Percentiles rank a stretch among this genome's conserved stretches.
Evolutionary conservation across 2,113 vertebrate genomes (phyloP).

Genomic region (Cryptotis parvus): DNA sequence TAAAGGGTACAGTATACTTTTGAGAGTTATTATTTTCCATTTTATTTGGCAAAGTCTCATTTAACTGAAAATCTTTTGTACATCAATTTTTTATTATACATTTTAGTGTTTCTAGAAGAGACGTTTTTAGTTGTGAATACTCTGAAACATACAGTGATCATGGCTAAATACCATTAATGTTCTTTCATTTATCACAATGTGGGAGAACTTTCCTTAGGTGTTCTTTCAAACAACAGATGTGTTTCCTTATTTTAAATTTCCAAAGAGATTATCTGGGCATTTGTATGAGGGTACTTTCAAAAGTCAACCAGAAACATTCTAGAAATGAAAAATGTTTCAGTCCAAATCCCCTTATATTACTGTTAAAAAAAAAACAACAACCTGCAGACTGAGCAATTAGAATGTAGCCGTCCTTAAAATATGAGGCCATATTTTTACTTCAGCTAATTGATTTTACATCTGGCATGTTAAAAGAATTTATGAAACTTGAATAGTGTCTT

Average conservation of each 20-base stretch:
- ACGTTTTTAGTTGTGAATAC: neutral
- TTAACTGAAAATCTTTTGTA: neutral
- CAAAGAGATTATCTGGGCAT: neutral
- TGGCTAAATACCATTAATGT: neutral
- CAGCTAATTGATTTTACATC: constrained; percentile 86
- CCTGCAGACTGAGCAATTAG: constrained; percentile 72
- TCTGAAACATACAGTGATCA: neutral
- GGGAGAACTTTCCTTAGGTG: neutral
- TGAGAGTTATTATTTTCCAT: neutral
- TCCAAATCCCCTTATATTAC: constrained; percentile 75
- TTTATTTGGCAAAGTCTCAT: neutral
- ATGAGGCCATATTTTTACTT: constrained; percentile 78
- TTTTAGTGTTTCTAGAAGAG: neutral
- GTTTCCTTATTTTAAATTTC: constrained; percentile 52
- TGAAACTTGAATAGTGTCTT: constrained; percentile 84
- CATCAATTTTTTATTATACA: neutral
- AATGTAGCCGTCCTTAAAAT: constrained; percentile 79
- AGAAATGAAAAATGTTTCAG: constrained; percentile 77
- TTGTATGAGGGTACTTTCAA: constrained; percentile 54
- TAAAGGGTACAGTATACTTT: neutral
- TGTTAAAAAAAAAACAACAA: constrained; percentile 38
- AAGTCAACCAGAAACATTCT: constrained; percentile 68
- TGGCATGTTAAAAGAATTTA: constrained; percentile 81
- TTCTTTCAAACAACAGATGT: no score
- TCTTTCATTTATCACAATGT: neutral